phyloP scores from a whole-genome alignment of 1,140 invertebrate genomes.

The Platyura marginata region DNA sequence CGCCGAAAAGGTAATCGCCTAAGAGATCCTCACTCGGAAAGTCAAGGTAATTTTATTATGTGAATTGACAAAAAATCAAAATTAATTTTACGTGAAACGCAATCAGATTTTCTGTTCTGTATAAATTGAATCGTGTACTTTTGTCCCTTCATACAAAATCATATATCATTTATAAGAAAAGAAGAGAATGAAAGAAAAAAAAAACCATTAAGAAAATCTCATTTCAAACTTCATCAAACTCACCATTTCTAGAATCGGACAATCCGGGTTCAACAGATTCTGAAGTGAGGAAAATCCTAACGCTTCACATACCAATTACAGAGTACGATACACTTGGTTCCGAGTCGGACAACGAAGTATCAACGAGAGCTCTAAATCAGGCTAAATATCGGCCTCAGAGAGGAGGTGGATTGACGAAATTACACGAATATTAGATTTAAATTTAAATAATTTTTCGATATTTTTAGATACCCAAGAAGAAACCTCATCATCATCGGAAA shows the following conservation, averaged over 20 bases:
- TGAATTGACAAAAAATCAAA: no score
- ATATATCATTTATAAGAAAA: no score
- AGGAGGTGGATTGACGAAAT: no score
- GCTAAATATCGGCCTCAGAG: constrained; percentile 33
- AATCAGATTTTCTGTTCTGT: no score
- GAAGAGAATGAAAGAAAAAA: no score
- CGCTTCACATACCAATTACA: constrained; percentile 72
- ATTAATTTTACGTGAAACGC: no score
- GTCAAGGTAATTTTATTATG: constrained; percentile 50
- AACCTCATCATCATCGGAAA: constrained; percentile 45
- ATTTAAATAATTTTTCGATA: neutral
- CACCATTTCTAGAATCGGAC: constrained; percentile 55
- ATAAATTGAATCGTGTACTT: no score
- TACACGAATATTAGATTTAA: neutral
- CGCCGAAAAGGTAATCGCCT: constrained; percentile 55
- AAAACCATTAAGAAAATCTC: no score
- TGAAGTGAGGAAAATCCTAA: constrained; percentile 74
- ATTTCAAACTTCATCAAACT: constrained; percentile 19
- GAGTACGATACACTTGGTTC: constrained; percentile 62
- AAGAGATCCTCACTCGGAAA: constrained; percentile 57
- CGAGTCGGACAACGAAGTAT: constrained; percentile 50
- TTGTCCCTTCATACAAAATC: no score
- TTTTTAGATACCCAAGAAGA: constrained; percentile 37
- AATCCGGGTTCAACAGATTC: constrained; percentile 72
- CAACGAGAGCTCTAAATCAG: constrained; percentile 33